These are phyloP conservation scores for Rhabdornis inornatus DNA, from an alignment of 2,113 vertebrate genomes.

Conservation along the genomic window DNA sequence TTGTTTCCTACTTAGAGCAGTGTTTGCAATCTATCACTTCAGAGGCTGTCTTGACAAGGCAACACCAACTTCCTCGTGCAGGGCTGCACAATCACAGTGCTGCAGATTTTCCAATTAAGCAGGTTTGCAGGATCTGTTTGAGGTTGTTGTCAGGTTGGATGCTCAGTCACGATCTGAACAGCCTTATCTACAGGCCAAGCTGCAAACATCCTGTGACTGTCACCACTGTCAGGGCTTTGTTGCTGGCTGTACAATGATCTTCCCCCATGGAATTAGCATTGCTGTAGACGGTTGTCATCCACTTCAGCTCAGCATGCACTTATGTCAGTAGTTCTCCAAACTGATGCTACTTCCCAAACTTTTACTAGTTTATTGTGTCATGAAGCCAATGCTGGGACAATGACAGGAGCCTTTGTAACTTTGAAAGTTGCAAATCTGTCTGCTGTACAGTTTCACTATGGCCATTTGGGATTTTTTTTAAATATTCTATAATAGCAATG, in stretches of 20 bases:
- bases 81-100: not conserved
- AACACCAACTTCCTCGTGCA: not conserved
- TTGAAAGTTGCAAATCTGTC: not conserved
- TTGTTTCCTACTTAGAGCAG: not conserved
- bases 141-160: not conserved
- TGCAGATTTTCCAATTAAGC: not conserved
- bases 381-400: not conserved
- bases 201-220: not conserved
- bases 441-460: not conserved
- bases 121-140: not conserved
- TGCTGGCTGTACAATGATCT: not conserved
- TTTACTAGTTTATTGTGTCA: not conserved
- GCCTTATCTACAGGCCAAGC: not conserved
- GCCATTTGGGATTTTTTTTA: not conserved
- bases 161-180: not conserved
- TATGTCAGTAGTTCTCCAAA: not conserved
- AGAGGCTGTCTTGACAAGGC: not conserved
- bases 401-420: not conserved
- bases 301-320: rapidly evolving
- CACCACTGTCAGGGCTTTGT: not conserved
- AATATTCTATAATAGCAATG: not conserved
- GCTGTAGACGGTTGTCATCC: not conserved
- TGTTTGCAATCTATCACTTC: not conserved
- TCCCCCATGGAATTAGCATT: not conserved
- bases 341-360: not conserved